phyloP scores from a whole-genome alignment of 2,113 vertebrate species.

The Apodemus speciosus region DNA sequence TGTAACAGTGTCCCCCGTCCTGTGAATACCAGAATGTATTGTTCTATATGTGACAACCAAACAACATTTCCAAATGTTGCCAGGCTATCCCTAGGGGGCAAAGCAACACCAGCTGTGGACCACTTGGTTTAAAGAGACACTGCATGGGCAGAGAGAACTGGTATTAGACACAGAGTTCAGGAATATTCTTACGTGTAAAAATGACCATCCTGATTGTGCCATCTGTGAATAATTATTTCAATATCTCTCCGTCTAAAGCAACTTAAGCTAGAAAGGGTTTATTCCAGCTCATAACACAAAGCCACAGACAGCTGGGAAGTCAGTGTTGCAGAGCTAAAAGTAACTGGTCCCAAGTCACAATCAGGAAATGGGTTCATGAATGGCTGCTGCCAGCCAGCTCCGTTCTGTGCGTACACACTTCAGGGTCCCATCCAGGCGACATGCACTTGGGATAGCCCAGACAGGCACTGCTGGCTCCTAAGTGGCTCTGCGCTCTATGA shows the following conservation, averaged over 20 bases:
- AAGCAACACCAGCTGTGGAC: background rate
- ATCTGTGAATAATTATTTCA: accelerated
- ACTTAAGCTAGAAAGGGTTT: background rate
- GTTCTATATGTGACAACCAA: background rate
- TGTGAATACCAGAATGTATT: background rate
- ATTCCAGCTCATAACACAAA: no score
- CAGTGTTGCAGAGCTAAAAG: background rate
- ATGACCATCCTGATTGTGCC: background rate
- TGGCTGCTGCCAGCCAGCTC: background rate
- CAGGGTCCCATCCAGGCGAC: background rate
- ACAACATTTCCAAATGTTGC: background rate
- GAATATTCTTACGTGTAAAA: background rate
- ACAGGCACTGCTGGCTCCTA: background rate
- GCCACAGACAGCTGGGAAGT: background rate
- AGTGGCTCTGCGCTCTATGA: background rate
- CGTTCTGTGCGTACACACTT: background rate
- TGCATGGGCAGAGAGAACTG: no score
- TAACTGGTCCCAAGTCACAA: background rate
- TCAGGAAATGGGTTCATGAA: background rate
- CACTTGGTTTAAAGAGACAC: background rate
- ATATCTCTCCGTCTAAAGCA: background rate
- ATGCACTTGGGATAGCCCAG: background rate
- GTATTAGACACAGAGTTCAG: background rate
- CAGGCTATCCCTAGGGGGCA: background rate
- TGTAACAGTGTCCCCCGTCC: background rate